Conservation (phyloP, 2,113 vertebrate species). For the Sapajus apella region DNA sequence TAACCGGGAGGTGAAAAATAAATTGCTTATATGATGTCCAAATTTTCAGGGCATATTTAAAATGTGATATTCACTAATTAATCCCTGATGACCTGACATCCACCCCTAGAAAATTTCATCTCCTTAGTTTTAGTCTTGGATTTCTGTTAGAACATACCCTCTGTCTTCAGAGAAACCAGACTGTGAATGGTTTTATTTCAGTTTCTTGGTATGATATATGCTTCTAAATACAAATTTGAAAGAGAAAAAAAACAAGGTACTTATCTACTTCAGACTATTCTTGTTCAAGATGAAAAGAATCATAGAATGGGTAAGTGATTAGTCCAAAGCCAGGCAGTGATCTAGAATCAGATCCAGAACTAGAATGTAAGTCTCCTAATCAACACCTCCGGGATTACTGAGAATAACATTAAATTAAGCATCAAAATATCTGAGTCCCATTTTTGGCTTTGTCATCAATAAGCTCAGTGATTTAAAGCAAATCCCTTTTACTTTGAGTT, state of each 20-base stretch:
- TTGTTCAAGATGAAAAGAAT: background rate
- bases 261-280: background rate
- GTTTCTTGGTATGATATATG: background rate
- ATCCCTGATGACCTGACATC: background rate
- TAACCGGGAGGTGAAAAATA: background rate
- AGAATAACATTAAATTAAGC: slow-evolving; percentile 16
- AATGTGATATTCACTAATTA: background rate
- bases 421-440: background rate
- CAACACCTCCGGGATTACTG: background rate
- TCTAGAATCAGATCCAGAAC: background rate
- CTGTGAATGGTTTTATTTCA: background rate
- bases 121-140: background rate
- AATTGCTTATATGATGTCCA: background rate
- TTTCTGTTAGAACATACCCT: background rate
- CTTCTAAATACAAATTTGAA: background rate
- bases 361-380: background rate
- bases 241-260: background rate
- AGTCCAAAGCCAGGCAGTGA: background rate
- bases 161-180: background rate
- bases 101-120: background rate
- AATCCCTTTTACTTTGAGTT: background rate
- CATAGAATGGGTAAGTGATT: background rate
- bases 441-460: background rate
- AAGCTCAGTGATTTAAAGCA: background rate
- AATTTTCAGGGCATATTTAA: background rate